phyloP scores from a whole-genome alignment of 2,797 vertebrate species.

The Siniperca undulata region DNA sequence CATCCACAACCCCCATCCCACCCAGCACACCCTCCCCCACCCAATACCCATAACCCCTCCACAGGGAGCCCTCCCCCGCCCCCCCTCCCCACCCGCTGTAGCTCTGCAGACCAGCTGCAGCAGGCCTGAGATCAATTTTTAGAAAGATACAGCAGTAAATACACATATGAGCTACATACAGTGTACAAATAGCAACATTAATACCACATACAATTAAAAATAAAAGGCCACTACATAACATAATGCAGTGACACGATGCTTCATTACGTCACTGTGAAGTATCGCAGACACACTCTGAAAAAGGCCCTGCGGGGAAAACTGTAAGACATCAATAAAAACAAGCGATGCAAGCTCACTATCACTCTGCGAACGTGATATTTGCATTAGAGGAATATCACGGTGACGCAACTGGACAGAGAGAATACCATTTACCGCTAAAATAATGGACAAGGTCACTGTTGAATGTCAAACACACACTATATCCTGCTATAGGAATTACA shows the following conservation, averaged over 20 bases:
- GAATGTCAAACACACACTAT: conserved; percentile 34
- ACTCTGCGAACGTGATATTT: background rate
- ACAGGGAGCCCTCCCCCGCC: conserved; percentile 21
- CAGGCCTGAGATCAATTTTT: conserved; percentile 70
- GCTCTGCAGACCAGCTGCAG: conserved; percentile 73
- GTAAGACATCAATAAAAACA: conserved; percentile 10
- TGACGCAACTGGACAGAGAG: background rate
- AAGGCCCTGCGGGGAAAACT: conserved; percentile 27
- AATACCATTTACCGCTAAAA: background rate
- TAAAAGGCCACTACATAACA: background rate
- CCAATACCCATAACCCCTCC: conserved; percentile 48
- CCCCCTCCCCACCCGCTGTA: conserved; percentile 19
- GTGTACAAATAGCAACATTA: background rate
- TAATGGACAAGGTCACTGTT: conserved; percentile 47
- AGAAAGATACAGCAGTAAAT: conserved; percentile 52
- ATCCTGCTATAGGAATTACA: conserved; percentile 14
- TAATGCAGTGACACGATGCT: conserved; percentile 1
- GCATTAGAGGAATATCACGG: background rate
- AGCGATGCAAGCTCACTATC: background rate
- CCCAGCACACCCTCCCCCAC: conserved; percentile 47
- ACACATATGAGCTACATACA: background rate
- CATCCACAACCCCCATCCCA: conserved; percentile 59
- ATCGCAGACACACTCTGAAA: conserved; percentile 5
- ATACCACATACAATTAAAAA: background rate
- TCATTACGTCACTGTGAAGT: conserved; percentile 30